Percentiles rank a stretch among this genome's conserved stretches.
Evolutionary conservation across 1,140 invertebrate genomes (phyloP).

Genomic region (fruit fly (Drosophila melanogaster)): DNA sequence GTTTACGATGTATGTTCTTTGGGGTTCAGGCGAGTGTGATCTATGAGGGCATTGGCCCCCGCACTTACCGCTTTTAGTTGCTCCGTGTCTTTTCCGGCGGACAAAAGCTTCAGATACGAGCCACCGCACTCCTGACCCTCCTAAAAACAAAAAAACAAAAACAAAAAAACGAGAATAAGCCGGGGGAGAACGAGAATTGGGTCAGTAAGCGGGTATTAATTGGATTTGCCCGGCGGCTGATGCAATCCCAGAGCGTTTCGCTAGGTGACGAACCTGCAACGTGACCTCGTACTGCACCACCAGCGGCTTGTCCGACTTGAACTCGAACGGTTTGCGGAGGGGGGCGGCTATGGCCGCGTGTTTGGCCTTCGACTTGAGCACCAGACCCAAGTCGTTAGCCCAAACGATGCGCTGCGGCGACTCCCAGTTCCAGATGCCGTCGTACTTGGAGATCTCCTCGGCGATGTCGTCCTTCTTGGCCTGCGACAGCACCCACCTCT

Average conservation of each 20-base stretch:
- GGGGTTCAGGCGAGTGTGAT: neutral
- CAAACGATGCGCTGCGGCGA: conserved; percentile 90
- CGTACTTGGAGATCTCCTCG: conserved; percentile 97
- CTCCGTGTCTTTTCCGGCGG: conserved; percentile 87
- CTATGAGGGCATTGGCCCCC: conserved; percentile 13
- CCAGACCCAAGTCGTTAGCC: conserved; percentile 93
- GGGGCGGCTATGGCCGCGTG: conserved; percentile 97
- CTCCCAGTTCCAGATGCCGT: conserved; percentile 94
- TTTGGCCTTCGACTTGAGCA: conserved; percentile 97
- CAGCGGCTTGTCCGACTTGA: conserved; percentile 92
- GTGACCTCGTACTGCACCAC: conserved; percentile 97
- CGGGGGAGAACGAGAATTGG: conserved; percentile 37
- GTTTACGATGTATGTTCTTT: conserved; percentile 16
- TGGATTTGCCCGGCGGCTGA: conserved; percentile 70
- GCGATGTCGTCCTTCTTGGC: conserved; percentile 97
- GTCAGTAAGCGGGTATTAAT: conserved; percentile 72
- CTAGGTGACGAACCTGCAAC: conserved; percentile 85
- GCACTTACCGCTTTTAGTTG: conserved; percentile 88
- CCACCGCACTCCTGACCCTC: conserved; percentile 99
- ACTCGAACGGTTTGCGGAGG: conserved; percentile 93
- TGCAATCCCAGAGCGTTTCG: conserved; percentile 53
- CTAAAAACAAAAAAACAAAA: conserved; percentile 50
- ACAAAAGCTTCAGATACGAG: conserved; percentile 97
- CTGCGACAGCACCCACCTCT: conserved; percentile 94
- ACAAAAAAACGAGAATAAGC: neutral